Percentiles rank a stretch among this genome's conserved stretches.
These are phyloP conservation scores for Notothenia coriiceps DNA, from an alignment of 2,113 vertebrate genomes.

Conservation along the genomic window DNA sequence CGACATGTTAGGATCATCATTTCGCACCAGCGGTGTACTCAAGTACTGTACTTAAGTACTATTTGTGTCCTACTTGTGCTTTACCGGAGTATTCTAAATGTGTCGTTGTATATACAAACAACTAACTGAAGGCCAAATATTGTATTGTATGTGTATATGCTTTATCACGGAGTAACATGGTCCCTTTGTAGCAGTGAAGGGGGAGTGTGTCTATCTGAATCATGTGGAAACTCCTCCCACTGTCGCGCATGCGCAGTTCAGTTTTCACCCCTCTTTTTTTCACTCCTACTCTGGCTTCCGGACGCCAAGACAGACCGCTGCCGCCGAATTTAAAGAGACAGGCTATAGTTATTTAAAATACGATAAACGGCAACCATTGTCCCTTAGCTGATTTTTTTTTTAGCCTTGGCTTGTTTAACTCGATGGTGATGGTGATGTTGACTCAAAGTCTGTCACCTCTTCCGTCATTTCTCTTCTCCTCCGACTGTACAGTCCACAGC, in stretches of 20 bases:
- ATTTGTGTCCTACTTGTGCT: no score
- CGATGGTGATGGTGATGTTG: conserved; percentile 69
- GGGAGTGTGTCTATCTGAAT: conserved; percentile 75
- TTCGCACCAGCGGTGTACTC: no score
- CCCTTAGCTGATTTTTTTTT: conserved; percentile 64
- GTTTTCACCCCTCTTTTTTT: conserved; percentile 62
- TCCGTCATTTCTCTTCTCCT: conserved; percentile 45
- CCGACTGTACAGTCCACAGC: no score
- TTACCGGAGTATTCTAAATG: no score
- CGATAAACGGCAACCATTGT: conserved; percentile 82
- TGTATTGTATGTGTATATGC: background rate
- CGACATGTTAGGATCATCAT: no score
- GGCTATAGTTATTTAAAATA: conserved; percentile 81
- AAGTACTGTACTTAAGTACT: no score
- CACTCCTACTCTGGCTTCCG: conserved; percentile 85
- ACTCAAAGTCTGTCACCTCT: conserved; percentile 69
- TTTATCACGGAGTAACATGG: conserved; percentile 46
- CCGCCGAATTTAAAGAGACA: conserved; percentile 91
- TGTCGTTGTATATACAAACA: no score
- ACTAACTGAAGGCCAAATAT: no score
- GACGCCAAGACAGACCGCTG: conserved; percentile 84
- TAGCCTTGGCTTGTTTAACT: conserved; percentile 31
- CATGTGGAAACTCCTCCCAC: conserved; percentile 64
- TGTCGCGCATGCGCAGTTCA: conserved; percentile 71
- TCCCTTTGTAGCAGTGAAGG: conserved; percentile 79